Evolutionary conservation across 2,797 vertebrate genomes (phyloP), one percentile per base, ranked within the genome.

Genomic region (Mionectes olivaceus): DNA sequence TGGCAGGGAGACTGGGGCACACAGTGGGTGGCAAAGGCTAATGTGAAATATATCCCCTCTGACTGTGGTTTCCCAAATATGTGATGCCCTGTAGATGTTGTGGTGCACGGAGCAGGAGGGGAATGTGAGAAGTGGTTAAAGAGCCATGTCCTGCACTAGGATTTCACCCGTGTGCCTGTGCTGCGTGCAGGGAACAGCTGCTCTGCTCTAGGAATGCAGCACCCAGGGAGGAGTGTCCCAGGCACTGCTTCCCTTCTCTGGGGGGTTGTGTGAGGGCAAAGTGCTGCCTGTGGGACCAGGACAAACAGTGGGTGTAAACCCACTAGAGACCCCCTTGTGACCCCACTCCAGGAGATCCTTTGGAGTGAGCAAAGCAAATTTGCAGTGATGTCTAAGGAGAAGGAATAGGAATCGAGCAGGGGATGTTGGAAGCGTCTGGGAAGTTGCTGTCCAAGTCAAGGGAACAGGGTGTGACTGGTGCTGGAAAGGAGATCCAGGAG

Each of bases 171-270:
- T 56, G 53, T 70, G 65, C 41, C 80, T 83, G 47, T 8, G 8
- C 61, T 71, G 44, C 0, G 0, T 61, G 70, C 0, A 2, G 65
- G 61, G 69, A 86, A 9, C 80, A 84, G 65, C 82, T 85, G 71
- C 89, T 87, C 57, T 64, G 79, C 50, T 43, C 79, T 71, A 17
- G 74, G 65, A 81, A 41, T 27, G 44, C 46, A 88, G 77, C 68
- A 41, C 27, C 46, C 35, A 53, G 47, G 74, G 61, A 49, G 1
- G 16, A 55, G 35, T 5, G 41, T 70, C 50, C 41, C 19, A 4
- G 15, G 52, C 47, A 41, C 77, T 60, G 84, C 33, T 32, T 11
- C 13, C 33, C 55, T 80, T 47, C 70, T 55, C 61, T 39, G 30
- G 27, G 43, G n/a, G 17, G 4, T 13, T 82, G 41, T 64, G 0